Percentiles rank a stretch among this genome's conserved stretches.
Conservation (phyloP, 2,113 vertebrate species). For the Ctenomys sociabilis region DNA sequence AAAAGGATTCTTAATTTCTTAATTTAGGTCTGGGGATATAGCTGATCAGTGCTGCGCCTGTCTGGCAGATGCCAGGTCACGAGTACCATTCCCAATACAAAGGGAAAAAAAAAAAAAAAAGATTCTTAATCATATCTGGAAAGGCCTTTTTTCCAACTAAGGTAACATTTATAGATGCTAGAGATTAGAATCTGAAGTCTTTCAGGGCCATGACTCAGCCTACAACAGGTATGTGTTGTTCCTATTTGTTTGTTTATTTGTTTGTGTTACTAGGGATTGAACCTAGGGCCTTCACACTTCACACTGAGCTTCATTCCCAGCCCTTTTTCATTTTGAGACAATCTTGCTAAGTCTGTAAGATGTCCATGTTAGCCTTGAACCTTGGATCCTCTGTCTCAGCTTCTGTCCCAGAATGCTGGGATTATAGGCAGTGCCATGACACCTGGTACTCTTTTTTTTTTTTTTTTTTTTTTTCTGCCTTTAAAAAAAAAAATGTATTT, state of each 20-base stretch:
- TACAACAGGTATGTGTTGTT: not conserved
- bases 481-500: too few species aligned
- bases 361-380: not conserved
- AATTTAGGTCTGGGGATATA: too few species aligned
- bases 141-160: slow-evolving; percentile 13
- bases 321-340: not conserved
- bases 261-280: not conserved
- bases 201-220: not conserved
- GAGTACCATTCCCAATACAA: too few species aligned
- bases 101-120: not conserved
- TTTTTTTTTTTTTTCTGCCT: not conserved
- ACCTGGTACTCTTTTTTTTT: not conserved
- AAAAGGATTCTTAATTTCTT: too few species aligned
- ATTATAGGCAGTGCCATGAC: not conserved
- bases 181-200: not conserved
- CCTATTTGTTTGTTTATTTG: not conserved
- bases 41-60: too few species aligned
- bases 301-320: not conserved
- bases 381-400: not conserved
- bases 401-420: not conserved
- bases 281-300: not conserved
- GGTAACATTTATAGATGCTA: not conserved
- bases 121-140: not conserved
- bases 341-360: not conserved
- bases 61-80: too few species aligned